Conservation (phyloP, 2,113 vertebrate genomes). For the Hydrolagus affinis region DNA sequence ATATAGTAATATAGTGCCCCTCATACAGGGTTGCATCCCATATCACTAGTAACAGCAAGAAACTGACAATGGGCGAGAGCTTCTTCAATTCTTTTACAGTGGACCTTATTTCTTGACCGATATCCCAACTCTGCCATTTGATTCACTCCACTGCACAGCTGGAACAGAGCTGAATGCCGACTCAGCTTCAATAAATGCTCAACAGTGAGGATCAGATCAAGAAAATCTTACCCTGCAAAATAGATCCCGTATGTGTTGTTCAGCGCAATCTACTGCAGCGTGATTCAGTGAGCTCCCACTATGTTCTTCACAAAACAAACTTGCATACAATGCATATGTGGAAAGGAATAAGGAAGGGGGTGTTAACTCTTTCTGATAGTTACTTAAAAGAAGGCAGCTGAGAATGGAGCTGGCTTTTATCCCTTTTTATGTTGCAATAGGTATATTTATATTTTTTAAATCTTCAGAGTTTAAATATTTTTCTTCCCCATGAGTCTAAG, state of each 20-base stretch:
- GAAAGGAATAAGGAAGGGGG: background rate
- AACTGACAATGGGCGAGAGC: background rate
- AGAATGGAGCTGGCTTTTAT: background rate
- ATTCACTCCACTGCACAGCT: background rate
- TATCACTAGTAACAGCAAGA: background rate
- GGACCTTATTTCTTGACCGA: background rate
- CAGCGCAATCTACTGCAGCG: background rate
- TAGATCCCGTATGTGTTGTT: constrained; percentile 10
- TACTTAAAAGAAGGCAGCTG: background rate
- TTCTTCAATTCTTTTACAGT: background rate
- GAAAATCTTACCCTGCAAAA: constrained; percentile 3
- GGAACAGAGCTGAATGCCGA: constrained; percentile 2
- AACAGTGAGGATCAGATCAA: background rate
- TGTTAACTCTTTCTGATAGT: background rate
- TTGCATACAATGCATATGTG: too few relatives aligned
- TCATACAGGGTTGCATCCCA: too few relatives aligned
- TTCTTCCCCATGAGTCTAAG: too few relatives aligned
- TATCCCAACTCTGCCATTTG: background rate
- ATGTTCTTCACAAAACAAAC: background rate
- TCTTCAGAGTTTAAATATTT: too few relatives aligned
- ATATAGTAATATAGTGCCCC: too few relatives aligned
- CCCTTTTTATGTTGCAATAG: too few relatives aligned
- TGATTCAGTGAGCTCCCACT: background rate
- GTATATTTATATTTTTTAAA: too few relatives aligned
- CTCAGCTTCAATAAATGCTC: constrained; percentile 7